phyloP scores from a whole-genome alignment of 2,113 vertebrate species.

The Vicugna pacos region DNA sequence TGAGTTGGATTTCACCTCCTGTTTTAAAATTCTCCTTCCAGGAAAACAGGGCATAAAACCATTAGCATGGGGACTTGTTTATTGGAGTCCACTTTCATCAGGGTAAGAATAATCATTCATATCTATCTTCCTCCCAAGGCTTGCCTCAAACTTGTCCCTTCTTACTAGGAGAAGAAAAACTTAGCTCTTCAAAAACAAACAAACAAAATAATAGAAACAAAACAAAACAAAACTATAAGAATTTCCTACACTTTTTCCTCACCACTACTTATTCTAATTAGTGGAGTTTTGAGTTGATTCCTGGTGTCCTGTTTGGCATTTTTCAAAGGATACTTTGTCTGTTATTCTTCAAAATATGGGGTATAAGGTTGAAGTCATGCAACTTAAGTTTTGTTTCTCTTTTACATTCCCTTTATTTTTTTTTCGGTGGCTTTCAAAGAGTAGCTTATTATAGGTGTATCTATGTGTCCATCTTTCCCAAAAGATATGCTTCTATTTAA shows the following conservation, averaged over 20 bases:
- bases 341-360: neutral
- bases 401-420: neutral
- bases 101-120: neutral
- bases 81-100: neutral
- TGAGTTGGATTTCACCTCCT: neutral
- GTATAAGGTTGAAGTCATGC: neutral
- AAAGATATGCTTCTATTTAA: neutral
- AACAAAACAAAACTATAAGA: neutral
- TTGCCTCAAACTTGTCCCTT: neutral
- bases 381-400: neutral
- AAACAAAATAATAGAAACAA: too few species aligned
- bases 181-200: neutral
- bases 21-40: neutral
- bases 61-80: neutral
- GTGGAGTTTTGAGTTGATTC: neutral
- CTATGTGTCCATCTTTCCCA: neutral
- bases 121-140: neutral
- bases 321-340: neutral
- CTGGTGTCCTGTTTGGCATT: neutral
- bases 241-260: neutral
- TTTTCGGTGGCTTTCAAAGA: neutral
- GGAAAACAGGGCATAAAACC: neutral
- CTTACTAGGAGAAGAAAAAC: neutral
- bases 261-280: neutral
- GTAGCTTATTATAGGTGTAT: neutral